Conservation (phyloP, 2,797 vertebrate genomes). For the Parambassis ranga region DNA sequence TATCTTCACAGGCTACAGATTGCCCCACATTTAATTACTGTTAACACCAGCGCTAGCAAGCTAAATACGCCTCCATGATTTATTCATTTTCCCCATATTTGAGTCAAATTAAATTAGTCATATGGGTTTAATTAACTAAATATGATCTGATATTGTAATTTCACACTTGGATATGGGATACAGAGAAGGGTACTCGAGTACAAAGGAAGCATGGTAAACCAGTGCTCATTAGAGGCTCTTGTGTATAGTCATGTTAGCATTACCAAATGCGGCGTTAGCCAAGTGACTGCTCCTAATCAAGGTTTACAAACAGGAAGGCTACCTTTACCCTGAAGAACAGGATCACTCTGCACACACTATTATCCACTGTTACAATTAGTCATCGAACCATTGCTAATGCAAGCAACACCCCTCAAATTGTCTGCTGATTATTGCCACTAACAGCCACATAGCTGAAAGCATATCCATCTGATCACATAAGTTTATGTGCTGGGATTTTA, state of each 20-base stretch:
- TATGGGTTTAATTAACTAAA: conserved; percentile 79
- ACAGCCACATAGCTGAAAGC: too few relatives aligned
- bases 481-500: too few relatives aligned
- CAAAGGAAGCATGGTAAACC: conserved; percentile 54
- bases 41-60: conserved; percentile 61
- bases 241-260: conserved; percentile 50
- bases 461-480: too few relatives aligned
- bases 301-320: conserved; percentile 65
- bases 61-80: conserved; percentile 67
- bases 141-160: conserved; percentile 74
- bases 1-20: conserved; percentile 57
- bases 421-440: conserved; percentile 34
- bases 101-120: conserved; percentile 77
- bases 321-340: conserved; percentile 56
- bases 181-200: conserved; percentile 60
- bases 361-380: conserved; percentile 63
- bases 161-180: conserved; percentile 69
- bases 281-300: conserved; percentile 64
- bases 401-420: conserved; percentile 52
- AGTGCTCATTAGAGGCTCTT: conserved; percentile 53
- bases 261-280: conserved; percentile 55
- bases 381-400: conserved; percentile 58
- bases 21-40: conserved; percentile 72
- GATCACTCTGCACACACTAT: conserved; percentile 52
- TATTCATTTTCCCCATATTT: conserved; percentile 66